A percentile compares a stretch with the other conserved stretches of the same genome.
Evolutionary conservation across 2,113 vertebrate species (phyloP).

Genomic region (Seriola quinqueradiata): DNA sequence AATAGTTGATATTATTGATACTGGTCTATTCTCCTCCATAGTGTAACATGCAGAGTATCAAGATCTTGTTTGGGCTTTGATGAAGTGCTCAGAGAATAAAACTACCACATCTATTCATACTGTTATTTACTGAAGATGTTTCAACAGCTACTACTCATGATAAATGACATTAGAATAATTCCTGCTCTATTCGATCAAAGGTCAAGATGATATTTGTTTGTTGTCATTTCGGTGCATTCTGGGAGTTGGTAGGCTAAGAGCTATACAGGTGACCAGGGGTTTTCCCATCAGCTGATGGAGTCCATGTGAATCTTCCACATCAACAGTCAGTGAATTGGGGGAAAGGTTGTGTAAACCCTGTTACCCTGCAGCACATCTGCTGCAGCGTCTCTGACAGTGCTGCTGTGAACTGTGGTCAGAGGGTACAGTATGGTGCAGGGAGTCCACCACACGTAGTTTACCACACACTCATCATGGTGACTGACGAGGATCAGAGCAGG

Average conservation of each 20-base stretch:
- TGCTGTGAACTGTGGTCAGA: slow-evolving; percentile 29
- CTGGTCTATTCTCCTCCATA: background rate
- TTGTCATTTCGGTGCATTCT: background rate
- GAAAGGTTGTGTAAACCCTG: slow-evolving; percentile 53
- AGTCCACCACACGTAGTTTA: background rate
- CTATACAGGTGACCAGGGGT: background rate
- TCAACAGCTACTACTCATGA: background rate
- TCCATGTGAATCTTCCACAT: slow-evolving; percentile 34
- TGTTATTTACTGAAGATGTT: background rate
- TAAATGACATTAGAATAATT: background rate
- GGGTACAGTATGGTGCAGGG: background rate
- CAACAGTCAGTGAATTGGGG: slow-evolving; percentile 20
- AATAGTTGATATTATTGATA: background rate
- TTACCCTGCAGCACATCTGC: background rate
- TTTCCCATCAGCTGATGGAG: background rate
- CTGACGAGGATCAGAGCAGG: background rate
- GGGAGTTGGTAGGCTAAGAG: background rate
- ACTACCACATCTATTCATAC: background rate
- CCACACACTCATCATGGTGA: slow-evolving; percentile 8
- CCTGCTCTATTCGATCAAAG: background rate
- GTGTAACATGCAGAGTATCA: too few relatives aligned
- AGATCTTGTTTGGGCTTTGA: background rate
- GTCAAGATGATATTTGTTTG: slow-evolving; percentile 5
- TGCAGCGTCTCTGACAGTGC: background rate
- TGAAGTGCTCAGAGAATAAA: background rate